Evolutionary conservation across 2,888 invertebrate genomes (phyloP).

Genomic region (Campoletis raptor): DNA sequence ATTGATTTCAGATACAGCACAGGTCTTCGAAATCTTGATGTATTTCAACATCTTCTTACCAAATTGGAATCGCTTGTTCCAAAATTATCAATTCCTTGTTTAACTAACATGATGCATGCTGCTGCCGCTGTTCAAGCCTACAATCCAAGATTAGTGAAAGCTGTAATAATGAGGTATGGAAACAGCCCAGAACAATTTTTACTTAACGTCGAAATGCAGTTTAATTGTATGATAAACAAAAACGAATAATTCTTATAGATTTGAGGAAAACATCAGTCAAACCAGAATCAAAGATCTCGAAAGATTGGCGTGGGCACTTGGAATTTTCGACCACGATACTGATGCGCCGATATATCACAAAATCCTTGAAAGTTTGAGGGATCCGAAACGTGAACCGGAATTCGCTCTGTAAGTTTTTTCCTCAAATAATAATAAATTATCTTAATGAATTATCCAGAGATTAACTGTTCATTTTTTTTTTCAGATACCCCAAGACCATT

Average conservation of each 20-base stretch:
- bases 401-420: slow-evolving; percentile 81
- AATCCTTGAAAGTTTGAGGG: slow-evolving; percentile 86
- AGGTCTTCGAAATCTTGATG: neutral
- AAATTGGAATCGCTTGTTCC: slow-evolving; percentile 85
- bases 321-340: slow-evolving; percentile 87
- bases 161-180: slow-evolving; percentile 85
- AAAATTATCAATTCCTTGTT: slow-evolving; percentile 87
- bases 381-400: slow-evolving; percentile 86
- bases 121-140: slow-evolving; percentile 86
- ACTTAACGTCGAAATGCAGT: neutral
- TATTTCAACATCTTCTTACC: slow-evolving; percentile 50
- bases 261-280: slow-evolving; percentile 85
- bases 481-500: slow-evolving; percentile 72
- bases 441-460: neutral
- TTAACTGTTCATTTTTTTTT: neutral
- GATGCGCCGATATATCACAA: slow-evolving; percentile 85
- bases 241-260: slow-evolving; percentile 75
- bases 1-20: slow-evolving; percentile 70
- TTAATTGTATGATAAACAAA: neutral
- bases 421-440: neutral
- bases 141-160: slow-evolving; percentile 84
- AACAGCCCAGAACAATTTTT: neutral
- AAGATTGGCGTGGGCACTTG: slow-evolving; percentile 88
- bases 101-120: slow-evolving; percentile 89
- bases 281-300: slow-evolving; percentile 91